phyloP scores from a whole-genome alignment of 2,797 vertebrate species.

The Tenualosa ilisha region DNA sequence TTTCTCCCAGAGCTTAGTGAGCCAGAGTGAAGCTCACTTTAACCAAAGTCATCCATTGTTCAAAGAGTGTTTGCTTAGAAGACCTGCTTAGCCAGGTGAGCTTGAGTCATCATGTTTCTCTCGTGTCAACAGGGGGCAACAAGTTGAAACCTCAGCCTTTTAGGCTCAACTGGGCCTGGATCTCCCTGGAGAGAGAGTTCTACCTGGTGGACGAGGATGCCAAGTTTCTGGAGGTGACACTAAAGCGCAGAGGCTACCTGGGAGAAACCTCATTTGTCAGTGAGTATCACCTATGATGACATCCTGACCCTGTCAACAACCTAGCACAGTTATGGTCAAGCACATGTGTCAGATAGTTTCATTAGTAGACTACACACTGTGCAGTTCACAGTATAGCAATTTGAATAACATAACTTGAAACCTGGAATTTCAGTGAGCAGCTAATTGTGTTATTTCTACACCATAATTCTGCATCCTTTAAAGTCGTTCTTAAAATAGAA shows the following conservation, averaged over 20 bases:
- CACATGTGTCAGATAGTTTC: neutral
- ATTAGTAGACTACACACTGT: too few species aligned
- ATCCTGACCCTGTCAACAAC: neutral
- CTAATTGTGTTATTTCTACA: too few species aligned
- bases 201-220: slow-evolving; percentile 82
- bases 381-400: too few species aligned
- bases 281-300: slow-evolving; percentile 67
- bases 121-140: slow-evolving; percentile 73
- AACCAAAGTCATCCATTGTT: neutral
- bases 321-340: neutral
- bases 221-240: slow-evolving; percentile 79
- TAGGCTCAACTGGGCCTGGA: slow-evolving; percentile 87
- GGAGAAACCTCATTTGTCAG: slow-evolving; percentile 85
- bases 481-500: too few species aligned
- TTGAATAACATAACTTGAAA: too few species aligned
- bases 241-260: slow-evolving; percentile 81
- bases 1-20: neutral
- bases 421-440: too few species aligned
- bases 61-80: neutral
- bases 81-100: neutral
- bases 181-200: slow-evolving; percentile 84
- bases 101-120: neutral
- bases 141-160: slow-evolving; percentile 81
- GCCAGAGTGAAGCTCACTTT: neutral
- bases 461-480: too few species aligned